Base-by-base conservation (phyloP, 1,140 invertebrate species). In the Papilio xuthus region DNA sequence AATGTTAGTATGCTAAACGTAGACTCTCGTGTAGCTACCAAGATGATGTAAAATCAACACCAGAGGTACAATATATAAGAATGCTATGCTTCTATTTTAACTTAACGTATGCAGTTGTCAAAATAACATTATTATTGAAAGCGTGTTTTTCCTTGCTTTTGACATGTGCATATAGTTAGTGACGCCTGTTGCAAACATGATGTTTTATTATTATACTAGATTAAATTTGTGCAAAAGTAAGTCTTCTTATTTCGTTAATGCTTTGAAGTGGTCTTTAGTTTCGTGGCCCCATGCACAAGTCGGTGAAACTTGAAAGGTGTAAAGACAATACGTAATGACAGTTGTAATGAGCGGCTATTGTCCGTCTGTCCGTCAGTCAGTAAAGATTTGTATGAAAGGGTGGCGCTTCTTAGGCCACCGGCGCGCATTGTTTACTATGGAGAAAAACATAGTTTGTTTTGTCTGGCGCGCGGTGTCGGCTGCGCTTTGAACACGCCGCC, bases 321-420 rank as follows among this genome's bases (percentile, higher is more conserved):
- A 84, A 85, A 92, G 86, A 90, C 91, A 90, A 88, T 89, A 83
- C 81, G 82, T 89, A 90, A 90, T 85, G 86, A 89, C 83, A 76
- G 77, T 73, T 80, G 82, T 89, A 91, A 90, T 89, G 85, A 92
- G 83, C 83, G 82, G 83, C 82, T 86, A 89, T 90, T 91, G 88
- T 91, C 81, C 71, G 20, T 70, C 80, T 77, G 80, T 82, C 80
- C 26, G 83, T 76, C 80, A 81, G 80, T 83, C 77, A 42, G 63
- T 81, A 28, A 70, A 69, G 53, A 78, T 44, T 71, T 80, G 67
- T 80, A 72, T 77, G 42, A 76, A 80, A 77, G 81, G 79, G 80
- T 83, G 85, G 85, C 85, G 82, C 81, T 84, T 44, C 69, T 71
- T 72, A 26, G 70, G 41, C 70, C 70, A 72, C 70, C 70, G 41